phyloP scores from a whole-genome alignment of 2,888 invertebrate species.

The Nymphalis urticae region DNA sequence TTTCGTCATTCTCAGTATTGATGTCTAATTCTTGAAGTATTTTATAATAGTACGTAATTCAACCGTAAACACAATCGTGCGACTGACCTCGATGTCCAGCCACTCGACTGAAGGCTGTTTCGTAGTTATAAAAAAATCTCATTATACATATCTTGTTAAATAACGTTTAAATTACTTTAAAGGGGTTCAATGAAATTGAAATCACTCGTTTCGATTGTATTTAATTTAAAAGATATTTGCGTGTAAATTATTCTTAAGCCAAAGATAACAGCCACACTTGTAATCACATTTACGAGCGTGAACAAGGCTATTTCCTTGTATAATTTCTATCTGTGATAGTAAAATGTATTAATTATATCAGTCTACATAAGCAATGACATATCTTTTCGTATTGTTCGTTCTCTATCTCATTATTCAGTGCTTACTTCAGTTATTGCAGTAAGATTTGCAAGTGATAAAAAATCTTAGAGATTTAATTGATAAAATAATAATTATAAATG shows the following conservation, averaged over 20 bases:
- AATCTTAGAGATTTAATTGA: no score
- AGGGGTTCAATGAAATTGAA: neutral
- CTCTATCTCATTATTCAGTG: no score
- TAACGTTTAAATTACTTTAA: neutral
- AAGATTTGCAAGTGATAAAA: no score
- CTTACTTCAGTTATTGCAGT: no score
- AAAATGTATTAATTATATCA: neutral
- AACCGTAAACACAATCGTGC: constrained; percentile 38
- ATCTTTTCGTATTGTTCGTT: no score
- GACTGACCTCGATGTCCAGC: constrained; percentile 32
- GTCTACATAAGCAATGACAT: no score
- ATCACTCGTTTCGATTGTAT: neutral
- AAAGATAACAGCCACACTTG: neutral
- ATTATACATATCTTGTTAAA: constrained; percentile 7
- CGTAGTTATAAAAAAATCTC: constrained; percentile 28
- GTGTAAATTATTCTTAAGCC: neutral
- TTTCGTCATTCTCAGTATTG: neutral
- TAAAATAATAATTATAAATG: no score
- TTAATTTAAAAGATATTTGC: neutral
- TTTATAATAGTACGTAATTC: constrained; percentile 37
- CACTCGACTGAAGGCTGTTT: constrained; percentile 25
- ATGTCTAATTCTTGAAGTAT: constrained; percentile 27
- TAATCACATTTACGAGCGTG: neutral
- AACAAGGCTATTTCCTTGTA: constrained; percentile 1
- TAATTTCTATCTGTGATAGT: neutral